Evolutionary conservation across 2,113 vertebrate species (phyloP), one percentile per base, ranked within the genome.

Genomic region (Podocnemis expansa): DNA sequence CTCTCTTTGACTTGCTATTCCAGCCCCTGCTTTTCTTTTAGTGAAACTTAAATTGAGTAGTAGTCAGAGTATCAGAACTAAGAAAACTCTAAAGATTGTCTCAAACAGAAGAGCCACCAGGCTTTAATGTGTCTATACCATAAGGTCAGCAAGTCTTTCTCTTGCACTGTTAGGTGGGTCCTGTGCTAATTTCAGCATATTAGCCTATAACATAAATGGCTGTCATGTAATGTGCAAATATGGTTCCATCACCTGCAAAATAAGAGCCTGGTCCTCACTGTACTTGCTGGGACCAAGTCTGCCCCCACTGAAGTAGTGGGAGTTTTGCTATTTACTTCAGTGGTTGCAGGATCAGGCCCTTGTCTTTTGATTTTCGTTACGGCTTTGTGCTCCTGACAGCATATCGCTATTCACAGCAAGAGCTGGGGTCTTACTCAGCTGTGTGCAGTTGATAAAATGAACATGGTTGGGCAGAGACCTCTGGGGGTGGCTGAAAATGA

Each of bases 161-260:
- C 41, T 80, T n/a, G n/a, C 0, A 14, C 75, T 21, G 1, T 5
- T 29, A 19, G 51, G 80, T n/a, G 47, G 73, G 60, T 76, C 80
- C 60, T 31, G 34, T 63, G 89, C 73, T 17, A 60, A 49, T 88
- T 49, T 31, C 63, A 73, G n/a, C 27, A 2, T 25, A 4, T 70
- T 43, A 52, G 38, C 1, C 0, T 27, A 43, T 56, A 8, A 17
- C 0, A 54, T 45, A 1, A 70, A 70, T 19, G 3, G 38, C 3
- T 0, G 0, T 17, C 1, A 8, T 0, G 0, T 5, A 24, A 1
- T 47, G 6, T 47, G 60, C 3, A 75, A 24, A 14, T 4, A 0
- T 19, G 63, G 17, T 12, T 34, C n/a, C n/a, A 1, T n/a, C 76
- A 41, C 5, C 73, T 8, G 0, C 43, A 1, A 80, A 14, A 21